Evolutionary conservation across 2,888 invertebrate species (phyloP).

Genomic region (Uropetala carovei): DNA sequence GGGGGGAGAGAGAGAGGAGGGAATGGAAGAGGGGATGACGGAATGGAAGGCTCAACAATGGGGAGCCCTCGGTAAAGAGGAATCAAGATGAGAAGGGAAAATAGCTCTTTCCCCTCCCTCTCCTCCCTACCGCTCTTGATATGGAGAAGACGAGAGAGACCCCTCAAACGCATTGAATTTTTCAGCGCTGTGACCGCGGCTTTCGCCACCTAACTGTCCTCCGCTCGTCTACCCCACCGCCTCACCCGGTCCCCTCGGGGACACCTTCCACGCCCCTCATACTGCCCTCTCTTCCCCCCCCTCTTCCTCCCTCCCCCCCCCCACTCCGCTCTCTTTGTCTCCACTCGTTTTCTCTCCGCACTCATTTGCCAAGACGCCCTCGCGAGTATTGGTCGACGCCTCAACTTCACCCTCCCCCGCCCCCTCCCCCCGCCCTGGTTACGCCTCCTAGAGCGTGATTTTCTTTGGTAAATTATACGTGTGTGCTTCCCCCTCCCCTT

Average conservation of each 20-base stretch:
- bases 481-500: background rate
- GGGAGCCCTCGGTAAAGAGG: background rate
- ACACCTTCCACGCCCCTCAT: background rate
- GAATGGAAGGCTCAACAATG: background rate
- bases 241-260: background rate
- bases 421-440: too few species aligned
- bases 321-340: background rate
- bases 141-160: background rate
- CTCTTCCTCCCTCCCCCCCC: background rate
- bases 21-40: background rate
- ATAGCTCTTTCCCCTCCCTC: background rate
- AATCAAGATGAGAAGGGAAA: constrained; percentile 42
- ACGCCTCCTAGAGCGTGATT: too few species aligned
- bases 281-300: background rate
- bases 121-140: background rate
- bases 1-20: constrained; percentile 18
- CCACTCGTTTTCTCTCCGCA: background rate
- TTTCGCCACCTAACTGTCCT: constrained; percentile 44
- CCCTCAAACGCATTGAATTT: constrained; percentile 58
- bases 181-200: constrained; percentile 58
- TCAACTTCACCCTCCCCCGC: too few species aligned
- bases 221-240: background rate
- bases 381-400: too few species aligned
- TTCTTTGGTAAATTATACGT: too few species aligned
- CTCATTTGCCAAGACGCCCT: background rate